Conservation (phyloP, 2,888 invertebrate species). For the Suillia variegata region DNA sequence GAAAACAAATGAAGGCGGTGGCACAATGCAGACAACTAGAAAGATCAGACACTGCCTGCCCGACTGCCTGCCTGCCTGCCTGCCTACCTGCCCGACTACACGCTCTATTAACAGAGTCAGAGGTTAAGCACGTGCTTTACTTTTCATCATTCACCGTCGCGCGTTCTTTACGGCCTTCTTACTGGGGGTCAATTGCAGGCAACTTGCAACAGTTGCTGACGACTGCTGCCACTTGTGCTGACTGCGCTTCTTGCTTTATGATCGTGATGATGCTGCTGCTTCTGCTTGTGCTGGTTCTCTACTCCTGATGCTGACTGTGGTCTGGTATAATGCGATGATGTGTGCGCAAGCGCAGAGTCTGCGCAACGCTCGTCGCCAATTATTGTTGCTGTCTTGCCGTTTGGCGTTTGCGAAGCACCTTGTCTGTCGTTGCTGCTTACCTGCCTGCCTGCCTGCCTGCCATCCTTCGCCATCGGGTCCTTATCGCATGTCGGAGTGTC, state of each 20-base stretch:
- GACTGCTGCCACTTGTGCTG: conserved; percentile 5
- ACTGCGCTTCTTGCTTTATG: conserved; percentile 15
- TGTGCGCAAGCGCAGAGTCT: background rate
- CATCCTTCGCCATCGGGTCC: background rate
- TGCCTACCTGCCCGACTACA: background rate
- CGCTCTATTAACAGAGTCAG: no score
- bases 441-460: background rate
- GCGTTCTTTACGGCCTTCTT: background rate
- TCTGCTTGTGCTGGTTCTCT: no score
- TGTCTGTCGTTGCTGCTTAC: background rate
- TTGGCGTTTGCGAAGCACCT: background rate
- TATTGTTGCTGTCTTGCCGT: background rate
- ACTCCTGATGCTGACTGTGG: no score
- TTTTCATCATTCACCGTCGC: background rate
- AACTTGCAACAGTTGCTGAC: conserved; percentile 18
- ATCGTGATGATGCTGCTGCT: conserved; percentile 17
- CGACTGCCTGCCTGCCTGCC: background rate
- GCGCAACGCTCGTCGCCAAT: background rate
- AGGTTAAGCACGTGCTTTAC: conserved; percentile 5
- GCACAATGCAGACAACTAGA: no score
- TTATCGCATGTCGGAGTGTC: background rate
- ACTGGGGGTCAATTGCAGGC: background rate
- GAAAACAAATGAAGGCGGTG: no score
- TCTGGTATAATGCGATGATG: no score
- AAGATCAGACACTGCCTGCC: no score